Evolutionary conservation across 2,113 vertebrate genomes (phyloP).

Genomic region (Lycaon pictus): DNA sequence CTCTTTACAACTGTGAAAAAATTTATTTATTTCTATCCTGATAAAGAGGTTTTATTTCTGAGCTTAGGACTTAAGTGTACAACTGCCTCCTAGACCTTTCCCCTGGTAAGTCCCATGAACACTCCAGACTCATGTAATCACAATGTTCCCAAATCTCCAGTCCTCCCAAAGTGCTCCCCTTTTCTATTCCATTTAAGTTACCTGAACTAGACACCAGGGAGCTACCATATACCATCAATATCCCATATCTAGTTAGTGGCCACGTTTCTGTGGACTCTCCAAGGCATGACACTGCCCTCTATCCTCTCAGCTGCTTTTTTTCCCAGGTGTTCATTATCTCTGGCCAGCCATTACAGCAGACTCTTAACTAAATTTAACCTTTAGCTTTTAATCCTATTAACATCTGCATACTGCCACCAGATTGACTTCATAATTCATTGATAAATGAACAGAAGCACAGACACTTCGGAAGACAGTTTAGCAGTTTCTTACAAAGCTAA

Average conservation of each 20-base stretch:
- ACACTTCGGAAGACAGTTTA: background rate
- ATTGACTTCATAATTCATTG: conserved; percentile 21
- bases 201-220: background rate
- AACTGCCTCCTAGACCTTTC: conserved; percentile 12
- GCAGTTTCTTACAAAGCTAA: background rate
- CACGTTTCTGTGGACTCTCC: background rate
- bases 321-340: background rate
- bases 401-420: background rate
- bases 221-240: background rate
- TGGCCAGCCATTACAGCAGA: background rate
- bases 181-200: background rate
- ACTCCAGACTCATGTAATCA: background rate
- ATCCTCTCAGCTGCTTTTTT: background rate
- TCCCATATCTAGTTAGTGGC: background rate
- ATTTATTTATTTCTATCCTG: conserved; percentile 65
- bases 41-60: conserved; percentile 61
- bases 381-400: background rate
- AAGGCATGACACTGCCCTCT: background rate
- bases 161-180: background rate
- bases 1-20: conserved; percentile 55
- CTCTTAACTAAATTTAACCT: conserved; percentile 50
- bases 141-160: background rate
- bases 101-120: background rate
- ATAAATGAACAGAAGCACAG: background rate
- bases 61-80: background rate